Evolutionary conservation across 1,140 invertebrate genomes (phyloP), one percentile per base, ranked within the genome.

Genomic region (Solen grandis): DNA sequence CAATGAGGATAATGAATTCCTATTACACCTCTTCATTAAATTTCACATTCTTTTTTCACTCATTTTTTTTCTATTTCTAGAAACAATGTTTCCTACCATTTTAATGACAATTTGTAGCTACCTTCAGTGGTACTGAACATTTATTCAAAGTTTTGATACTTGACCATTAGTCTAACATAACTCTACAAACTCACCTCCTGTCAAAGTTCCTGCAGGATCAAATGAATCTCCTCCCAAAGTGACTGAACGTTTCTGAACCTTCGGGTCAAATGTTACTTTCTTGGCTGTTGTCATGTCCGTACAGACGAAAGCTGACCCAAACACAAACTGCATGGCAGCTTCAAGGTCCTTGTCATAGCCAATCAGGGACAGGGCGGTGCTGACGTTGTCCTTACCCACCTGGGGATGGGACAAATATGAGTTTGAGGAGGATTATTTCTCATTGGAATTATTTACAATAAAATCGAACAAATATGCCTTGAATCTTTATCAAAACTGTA

Each of bases 201-300:
- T 95, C 10, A 99, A 92, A 8, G 95, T 96, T 85, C 98, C 99
- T 75, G 94, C 93, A 2, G 98, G 97, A 93, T 98, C 97, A 81
- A 96, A 95, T 4, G 96, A 94, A 92, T 99, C 98, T 0, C 99
- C 99, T 84, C 97, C 96, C 0, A 98, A 91, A 0, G 98, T 99
- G 8, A 99, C 96, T 86, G 95, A 96, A 83, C 95, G 95, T 36
- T 94, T 95, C 89, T 94, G 94, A 59, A 99, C 79, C 16, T 92
- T 91, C 5, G 93, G 92, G 92, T 98, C 94, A 92, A 96, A 99
- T 14, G 97, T 93, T 22, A 97, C 94, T 88, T 88, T 89, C 81
- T 95, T 95, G 2, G 98, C 98, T 69, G 94, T 93, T 63, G 96
- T 94, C 91, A 98, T 94, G 90, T 97, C 95, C 41, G 94, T 94